Evolutionary conservation across 2,888 invertebrate species (phyloP), one percentile per base, ranked within the genome.

Genomic region (Platycheirus rosarum): DNA sequence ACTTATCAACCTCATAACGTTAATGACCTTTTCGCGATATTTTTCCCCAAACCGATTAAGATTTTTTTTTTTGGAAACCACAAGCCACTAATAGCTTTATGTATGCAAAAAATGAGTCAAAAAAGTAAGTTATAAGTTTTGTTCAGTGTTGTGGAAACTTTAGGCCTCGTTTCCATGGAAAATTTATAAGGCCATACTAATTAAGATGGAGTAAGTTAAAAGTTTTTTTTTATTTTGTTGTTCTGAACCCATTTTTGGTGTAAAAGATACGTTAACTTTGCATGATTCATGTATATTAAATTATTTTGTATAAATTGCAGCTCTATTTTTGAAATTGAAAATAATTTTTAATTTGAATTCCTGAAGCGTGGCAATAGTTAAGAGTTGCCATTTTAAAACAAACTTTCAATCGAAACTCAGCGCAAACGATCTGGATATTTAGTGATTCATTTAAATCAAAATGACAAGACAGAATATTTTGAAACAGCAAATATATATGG

Each of bases 161-260:
- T 62, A 49, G 20, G 70, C 42, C 51, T 71, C 51, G 51, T 63
- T 46, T 53, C 62, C 53, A 71, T 71, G 71, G 71, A 71, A 71
- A 71, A 26, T 26, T 35, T 60, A n/a, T 60, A n/a, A 29, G 16
- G 42, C 42, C 29, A 23, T 40, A 55, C 16, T 60, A 29, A 29
- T 60, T 60, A 60, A 44, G 42, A 44, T 60, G 60, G 42, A n/a
- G 44, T 29, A 44, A 60, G 29, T 29, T 18, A 44, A 40, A 57
- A 20, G 0, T 16, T 7, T 55, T 37, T 18, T 18, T 18, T 35
- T 40, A 44, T 60, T 60, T 29, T 44, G 44, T 37, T 37, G 37
- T 60, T 44, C 29, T 29, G 29, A 60, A n/a, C 18, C 60, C 18
- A 42, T 18, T 18, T 60, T 44, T 42, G 44, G 60, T n/a, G 11